Conservation (phyloP, 2,113 vertebrate genomes). For the Syngnathus scovelli region DNA sequence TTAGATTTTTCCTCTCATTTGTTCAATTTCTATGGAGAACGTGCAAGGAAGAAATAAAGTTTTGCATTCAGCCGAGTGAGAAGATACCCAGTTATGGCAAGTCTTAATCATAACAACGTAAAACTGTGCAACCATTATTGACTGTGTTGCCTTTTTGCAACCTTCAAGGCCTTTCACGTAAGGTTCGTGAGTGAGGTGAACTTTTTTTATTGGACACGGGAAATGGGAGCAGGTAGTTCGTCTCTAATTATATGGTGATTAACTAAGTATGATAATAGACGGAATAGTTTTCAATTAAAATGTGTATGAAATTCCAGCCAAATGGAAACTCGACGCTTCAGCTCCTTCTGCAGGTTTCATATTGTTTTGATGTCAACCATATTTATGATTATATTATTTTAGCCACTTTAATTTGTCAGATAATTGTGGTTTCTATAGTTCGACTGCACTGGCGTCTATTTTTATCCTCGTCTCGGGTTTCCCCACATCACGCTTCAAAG, state of each 20-base stretch:
- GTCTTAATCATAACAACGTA: too few relatives aligned
- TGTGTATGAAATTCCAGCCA: neutral
- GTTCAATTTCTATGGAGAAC: constrained; percentile 37
- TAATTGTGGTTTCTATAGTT: constrained; percentile 28
- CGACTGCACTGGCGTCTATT: constrained; percentile 33
- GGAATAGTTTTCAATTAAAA: neutral
- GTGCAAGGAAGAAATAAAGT: constrained; percentile 34
- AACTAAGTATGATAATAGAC: neutral
- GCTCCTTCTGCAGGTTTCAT: too few relatives aligned
- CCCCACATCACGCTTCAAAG: constrained; percentile 48
- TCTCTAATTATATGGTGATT: neutral
- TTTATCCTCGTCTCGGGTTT: constrained; percentile 41
- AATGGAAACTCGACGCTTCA: too few relatives aligned
- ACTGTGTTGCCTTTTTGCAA: neutral
- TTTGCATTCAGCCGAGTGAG: neutral
- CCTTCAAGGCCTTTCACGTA: neutral
- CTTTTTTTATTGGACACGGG: neutral
- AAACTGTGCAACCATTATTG: too few relatives aligned
- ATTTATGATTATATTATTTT: too few relatives aligned
- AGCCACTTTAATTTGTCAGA: constrained; percentile 12
- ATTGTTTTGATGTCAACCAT: too few relatives aligned
- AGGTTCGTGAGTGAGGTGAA: neutral
- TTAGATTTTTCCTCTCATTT: constrained; percentile 51
- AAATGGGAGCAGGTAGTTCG: neutral
- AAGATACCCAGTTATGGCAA: too few relatives aligned